These are phyloP conservation scores for Atherinomorus stipes DNA, from an alignment of 2,113 vertebrate species.

Conservation along the genomic window DNA sequence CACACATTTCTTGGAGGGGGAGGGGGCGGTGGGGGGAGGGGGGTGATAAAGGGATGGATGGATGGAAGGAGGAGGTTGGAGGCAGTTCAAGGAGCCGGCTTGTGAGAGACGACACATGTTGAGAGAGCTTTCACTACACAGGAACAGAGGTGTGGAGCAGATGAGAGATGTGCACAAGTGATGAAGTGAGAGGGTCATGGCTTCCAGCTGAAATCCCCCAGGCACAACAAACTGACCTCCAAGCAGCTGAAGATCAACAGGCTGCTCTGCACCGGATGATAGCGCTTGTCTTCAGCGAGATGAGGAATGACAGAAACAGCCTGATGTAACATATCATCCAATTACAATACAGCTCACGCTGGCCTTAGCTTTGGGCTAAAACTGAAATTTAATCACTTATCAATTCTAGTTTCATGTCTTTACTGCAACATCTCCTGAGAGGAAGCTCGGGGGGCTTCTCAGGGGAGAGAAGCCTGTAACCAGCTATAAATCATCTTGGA, in stretches of 20 bases:
- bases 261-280: constrained; percentile 26
- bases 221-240: constrained; percentile 20
- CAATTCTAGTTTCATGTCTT: constrained; percentile 26
- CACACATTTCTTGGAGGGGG: constrained; percentile 56
- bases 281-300: constrained; percentile 37
- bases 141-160: neutral
- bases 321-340: constrained; percentile 19
- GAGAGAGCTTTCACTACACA: constrained; percentile 23
- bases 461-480: constrained; percentile 20
- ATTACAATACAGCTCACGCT: constrained; percentile 37
- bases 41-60: neutral
- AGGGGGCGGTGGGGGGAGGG: neutral
- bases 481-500: constrained; percentile 23
- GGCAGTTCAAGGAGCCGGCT: constrained; percentile 20
- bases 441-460: constrained; percentile 8
- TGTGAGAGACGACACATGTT: constrained; percentile 3
- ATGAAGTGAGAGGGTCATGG: constrained; percentile 4
- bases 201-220: constrained; percentile 33
- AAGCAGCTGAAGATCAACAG: constrained; percentile 58
- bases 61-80: constrained; percentile 36
- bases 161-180: neutral
- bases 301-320: constrained; percentile 36
- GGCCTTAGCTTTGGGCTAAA: constrained; percentile 17
- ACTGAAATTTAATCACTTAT: constrained; percentile 47
- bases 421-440: constrained; percentile 10